Conservation (phyloP, 2,113 vertebrate genomes). For the Leuciscus idus region DNA sequence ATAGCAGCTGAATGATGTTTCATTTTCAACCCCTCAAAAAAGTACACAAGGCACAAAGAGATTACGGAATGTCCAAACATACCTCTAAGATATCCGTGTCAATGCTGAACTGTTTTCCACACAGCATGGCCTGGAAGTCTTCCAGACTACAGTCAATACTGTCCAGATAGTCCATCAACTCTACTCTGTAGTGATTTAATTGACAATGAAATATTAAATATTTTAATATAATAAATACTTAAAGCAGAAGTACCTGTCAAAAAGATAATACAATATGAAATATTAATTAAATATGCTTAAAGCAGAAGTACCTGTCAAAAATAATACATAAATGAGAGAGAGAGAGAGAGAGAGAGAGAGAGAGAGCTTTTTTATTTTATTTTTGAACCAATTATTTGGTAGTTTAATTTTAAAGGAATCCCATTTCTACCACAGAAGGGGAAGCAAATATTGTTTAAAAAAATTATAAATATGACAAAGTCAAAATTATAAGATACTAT, state of each 20-base stretch:
- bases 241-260: background rate
- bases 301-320: background rate
- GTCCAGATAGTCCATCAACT: slow-evolving; percentile 97
- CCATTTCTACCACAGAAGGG: background rate
- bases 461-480: background rate
- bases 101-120: slow-evolving; percentile 89
- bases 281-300: too few relatives aligned
- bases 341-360: too few relatives aligned
- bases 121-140: slow-evolving; percentile 95
- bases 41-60: background rate
- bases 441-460: too few relatives aligned
- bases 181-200: slow-evolving; percentile 79
- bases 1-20: background rate
- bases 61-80: background rate
- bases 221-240: background rate
- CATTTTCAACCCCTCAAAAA: background rate
- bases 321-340: background rate
- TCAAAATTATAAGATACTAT: background rate
- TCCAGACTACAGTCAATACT: slow-evolving; percentile 98
- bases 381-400: background rate
- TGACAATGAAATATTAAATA: background rate
- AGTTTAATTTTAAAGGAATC: background rate
- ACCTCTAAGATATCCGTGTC: slow-evolving; percentile 88
- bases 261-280: background rate
- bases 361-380: background rate